phyloP scores from a whole-genome alignment of 1,140 invertebrate species.

The Hylaeus volcanicus region DNA sequence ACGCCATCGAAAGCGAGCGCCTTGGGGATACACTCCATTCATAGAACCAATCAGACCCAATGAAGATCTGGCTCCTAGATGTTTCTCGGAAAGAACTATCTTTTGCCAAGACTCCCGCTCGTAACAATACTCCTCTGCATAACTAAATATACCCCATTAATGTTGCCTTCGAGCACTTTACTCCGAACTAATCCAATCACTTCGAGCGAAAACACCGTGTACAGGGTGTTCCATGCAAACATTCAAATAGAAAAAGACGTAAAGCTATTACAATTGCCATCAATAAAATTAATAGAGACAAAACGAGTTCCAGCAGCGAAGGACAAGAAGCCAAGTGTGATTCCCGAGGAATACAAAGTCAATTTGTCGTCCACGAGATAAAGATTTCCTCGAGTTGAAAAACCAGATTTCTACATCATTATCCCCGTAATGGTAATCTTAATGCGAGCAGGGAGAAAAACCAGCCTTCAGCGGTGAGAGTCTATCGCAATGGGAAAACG shows the following conservation, averaged over 20 bases:
- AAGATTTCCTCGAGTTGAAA: background rate
- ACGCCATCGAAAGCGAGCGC: conserved; percentile 2
- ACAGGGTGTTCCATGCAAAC: background rate
- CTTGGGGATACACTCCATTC: conserved; percentile 18
- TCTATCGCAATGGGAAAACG: conserved; percentile 45
- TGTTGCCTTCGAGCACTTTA: background rate
- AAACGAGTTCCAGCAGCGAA: background rate
- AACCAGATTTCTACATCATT: conserved; percentile 1
- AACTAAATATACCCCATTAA: conserved; percentile 11
- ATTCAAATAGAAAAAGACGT: no score
- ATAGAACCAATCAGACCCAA: conserved; percentile 21
- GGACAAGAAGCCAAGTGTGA: background rate
- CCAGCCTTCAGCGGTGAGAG: conserved; percentile 27
- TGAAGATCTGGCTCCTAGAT: conserved; percentile 10
- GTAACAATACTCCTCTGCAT: conserved; percentile 10
- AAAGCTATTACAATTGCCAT: no score
- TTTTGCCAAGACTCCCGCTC: background rate
- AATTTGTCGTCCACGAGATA: background rate
- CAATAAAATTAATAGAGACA: background rate
- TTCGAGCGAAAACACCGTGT: background rate
- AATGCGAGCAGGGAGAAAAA: background rate
- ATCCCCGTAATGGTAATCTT: conserved; percentile 3
- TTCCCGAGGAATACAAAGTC: background rate
- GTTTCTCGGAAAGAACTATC: conserved; percentile 19
- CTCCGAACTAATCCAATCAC: background rate